Evolutionary conservation across 2,888 invertebrate species (phyloP).

Genomic region (Drosophila antonietae): DNA sequence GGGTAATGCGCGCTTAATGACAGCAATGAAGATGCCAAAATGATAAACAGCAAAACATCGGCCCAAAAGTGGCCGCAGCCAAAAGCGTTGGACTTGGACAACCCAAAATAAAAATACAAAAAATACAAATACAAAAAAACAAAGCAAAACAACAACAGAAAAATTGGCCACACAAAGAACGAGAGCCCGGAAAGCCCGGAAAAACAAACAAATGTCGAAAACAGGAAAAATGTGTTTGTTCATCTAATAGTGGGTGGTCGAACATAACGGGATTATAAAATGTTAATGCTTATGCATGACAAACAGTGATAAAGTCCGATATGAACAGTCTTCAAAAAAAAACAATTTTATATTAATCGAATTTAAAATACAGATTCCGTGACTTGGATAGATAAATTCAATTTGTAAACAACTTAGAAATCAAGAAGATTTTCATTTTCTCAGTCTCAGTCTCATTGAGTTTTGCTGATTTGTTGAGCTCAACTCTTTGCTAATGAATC

Average conservation of each 20-base stretch:
- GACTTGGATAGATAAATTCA: not conserved
- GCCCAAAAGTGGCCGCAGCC: constrained; percentile 56
- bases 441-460: no score
- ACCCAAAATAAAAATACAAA: not conserved
- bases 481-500: not conserved
- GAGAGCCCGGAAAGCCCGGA: constrained; percentile 34
- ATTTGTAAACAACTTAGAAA: not conserved
- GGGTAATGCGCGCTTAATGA: constrained; percentile 77
- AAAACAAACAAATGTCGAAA: constrained; percentile 56
- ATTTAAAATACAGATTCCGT: not conserved
- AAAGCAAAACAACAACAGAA: constrained; percentile 17
- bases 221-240: constrained; percentile 69
- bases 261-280: constrained; percentile 16
- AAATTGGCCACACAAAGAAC: constrained; percentile 41
- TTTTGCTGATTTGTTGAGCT: not conserved
- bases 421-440: no score
- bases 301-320: constrained; percentile 2
- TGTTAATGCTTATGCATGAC: constrained; percentile 12
- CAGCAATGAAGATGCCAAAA: constrained; percentile 82
- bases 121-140: not conserved
- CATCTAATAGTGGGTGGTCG: constrained; percentile 46
- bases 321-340: not conserved
- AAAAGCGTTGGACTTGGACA: constrained; percentile 43
- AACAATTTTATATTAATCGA: not conserved
- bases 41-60: constrained; percentile 74